Evolutionary conservation across 2,113 vertebrate species (phyloP).

Genomic region (Oenanthe melanoleuca): DNA sequence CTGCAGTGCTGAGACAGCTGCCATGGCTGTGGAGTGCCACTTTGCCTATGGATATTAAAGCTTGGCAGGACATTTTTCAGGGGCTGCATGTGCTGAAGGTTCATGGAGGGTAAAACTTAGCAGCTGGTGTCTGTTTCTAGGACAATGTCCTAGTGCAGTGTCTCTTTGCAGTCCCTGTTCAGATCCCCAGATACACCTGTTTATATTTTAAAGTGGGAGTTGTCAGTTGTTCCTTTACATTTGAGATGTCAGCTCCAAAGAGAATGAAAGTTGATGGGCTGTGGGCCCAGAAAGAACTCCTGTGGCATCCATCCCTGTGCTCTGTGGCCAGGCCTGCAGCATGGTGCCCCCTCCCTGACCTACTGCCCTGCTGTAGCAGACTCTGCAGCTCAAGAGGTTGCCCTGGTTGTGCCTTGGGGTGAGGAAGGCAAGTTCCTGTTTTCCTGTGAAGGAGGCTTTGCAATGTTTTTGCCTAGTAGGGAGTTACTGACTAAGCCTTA

Average conservation of each 20-base stretch:
- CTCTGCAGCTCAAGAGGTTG: neutral
- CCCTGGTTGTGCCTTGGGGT: neutral
- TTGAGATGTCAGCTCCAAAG: neutral
- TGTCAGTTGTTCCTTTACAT: neutral
- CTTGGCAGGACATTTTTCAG: neutral
- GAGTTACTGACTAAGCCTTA: neutral
- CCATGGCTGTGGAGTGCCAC: neutral
- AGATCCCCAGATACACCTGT: neutral
- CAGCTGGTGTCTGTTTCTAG: neutral
- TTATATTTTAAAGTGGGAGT: neutral
- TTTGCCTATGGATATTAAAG: neutral
- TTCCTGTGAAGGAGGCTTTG: neutral
- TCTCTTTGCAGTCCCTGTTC: neutral
- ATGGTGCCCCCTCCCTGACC: neutral
- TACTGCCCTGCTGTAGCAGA: neutral
- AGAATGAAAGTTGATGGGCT: neutral
- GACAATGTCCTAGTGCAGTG: neutral
- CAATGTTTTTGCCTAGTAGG: neutral
- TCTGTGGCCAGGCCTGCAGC: neutral
- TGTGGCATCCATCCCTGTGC: neutral
- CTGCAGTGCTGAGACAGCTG: neutral
- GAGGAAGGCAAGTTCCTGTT: neutral
- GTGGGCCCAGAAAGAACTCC: neutral
- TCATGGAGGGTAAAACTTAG: neutral
- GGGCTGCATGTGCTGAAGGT: neutral